Base-by-base conservation (phyloP, 2,113 vertebrate species). In the Trematocara marginatum region DNA sequence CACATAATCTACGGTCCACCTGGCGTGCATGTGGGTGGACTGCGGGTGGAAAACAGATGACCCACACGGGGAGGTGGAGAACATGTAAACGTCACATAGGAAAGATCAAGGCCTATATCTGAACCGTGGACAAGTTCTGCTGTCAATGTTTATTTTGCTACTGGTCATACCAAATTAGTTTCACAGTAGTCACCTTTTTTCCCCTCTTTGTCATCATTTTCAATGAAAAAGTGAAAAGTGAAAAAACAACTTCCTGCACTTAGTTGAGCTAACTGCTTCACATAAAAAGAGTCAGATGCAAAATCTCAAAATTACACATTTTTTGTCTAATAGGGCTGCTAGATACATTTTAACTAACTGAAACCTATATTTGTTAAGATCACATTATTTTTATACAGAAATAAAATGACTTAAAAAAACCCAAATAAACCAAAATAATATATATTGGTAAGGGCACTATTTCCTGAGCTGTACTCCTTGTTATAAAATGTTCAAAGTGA, bases 11-110 rank as follows among this genome's bases (percentile, higher is more conserved):
- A 74, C 31, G 51, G 54, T 91, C 86, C 90, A 93, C 89, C 90
- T 93, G 92, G 91, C 3, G 64, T 84, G 86, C 88, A 95, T 88
- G 89, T 93, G 91, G 90, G 86, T 45, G 86, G 85, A 86, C 61
- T 88, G 83, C 31, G 82, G 78, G 90, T 87, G 88, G 79, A 91
- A 93, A 94, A 92, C 92, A 90, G 85, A 91, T 47, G 81, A 94
- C 86, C 84, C 90, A 84, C 87, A 91, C 76, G 81, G 52, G 86
- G 84, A 85, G 90, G 31, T 20, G 53, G 82, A 89, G 86, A 90
- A 89, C 86, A 88, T 89, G 83, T 87, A 82, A 92, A 91, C 92
- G 86, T 92, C 89, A 90, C 92, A 92, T 79, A 90, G 85, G 78
- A 81, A 89, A 81, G 87, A 87, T 93, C 88, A 93, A 86, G 81